Base-by-base conservation (phyloP, 2,797 vertebrate species). In the Sylvilagus floridanus region DNA sequence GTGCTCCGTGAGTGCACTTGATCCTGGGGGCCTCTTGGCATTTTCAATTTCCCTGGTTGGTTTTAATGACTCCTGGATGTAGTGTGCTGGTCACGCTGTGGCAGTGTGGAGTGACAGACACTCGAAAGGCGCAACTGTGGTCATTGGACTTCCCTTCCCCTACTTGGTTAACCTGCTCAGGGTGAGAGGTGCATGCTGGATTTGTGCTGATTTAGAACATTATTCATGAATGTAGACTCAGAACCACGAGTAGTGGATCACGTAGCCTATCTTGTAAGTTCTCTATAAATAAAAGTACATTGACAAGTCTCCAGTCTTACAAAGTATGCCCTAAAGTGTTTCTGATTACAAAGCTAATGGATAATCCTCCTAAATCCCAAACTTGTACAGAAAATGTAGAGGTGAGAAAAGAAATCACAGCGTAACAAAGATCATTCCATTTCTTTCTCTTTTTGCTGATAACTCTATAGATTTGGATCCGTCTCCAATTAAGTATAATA, bases 181-280 rank as follows among this genome's bases (percentile, higher is more conserved):
- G 93, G 97, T 96, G 95, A 96, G 96, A 98, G 92, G 88, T 47
- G 42, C 42, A 47, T 47, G 42, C 42, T 47, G 42, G 42, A 47
- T 79, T 21, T 93, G 94, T 89, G 85, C 91, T 90, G 83, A 89
- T 92, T 96, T 93, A 90, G 76, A 97, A 63, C 90, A 84, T 96
- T 96, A 96, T 97, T 96, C 91, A 90, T n/a, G 32, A 95, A 86
- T 92, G 73, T 96, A 96, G 92, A 95, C 81, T 90, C 79, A 93
- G 84, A 96, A 91, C 69, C 60, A 62, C 97, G 88, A 66, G 94
- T 90, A 85, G 83, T 54, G 82, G 24, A 35, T 93, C 73, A 32
- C 24, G 30, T 5, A 42, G 7, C 11, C 82, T 75, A 57, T 62
- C 2, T 4, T 87, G 8, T 78, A 93, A 68, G n/a, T 91, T 96